These are phyloP conservation scores for Argynnis bischoffii DNA, from an alignment of 2,888 invertebrate species.

Conservation along the genomic window DNA sequence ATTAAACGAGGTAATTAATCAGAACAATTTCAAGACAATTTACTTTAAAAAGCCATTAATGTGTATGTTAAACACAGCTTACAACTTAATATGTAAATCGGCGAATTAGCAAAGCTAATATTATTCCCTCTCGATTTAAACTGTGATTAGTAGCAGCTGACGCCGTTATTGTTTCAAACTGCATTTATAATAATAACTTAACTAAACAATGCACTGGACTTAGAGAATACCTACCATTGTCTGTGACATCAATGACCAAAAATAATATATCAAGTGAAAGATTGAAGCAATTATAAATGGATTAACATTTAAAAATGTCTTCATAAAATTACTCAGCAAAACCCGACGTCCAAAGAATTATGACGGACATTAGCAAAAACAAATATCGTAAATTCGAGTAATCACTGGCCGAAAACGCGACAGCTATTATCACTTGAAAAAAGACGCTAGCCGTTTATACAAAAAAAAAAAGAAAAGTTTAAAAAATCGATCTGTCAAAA, in stretches of 20 bases:
- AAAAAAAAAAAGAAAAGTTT: constrained; percentile 59
- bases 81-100: constrained; percentile 42
- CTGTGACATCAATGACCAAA: not conserved
- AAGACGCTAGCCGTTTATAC: constrained; percentile 45
- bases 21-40: constrained; percentile 11
- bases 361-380: constrained; percentile 63
- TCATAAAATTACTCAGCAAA: constrained; percentile 40
- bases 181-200: constrained; percentile 42
- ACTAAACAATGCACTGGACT: constrained; percentile 18
- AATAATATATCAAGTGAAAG: not conserved
- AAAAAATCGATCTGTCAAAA: constrained; percentile 79
- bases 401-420: constrained; percentile 68
- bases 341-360: constrained; percentile 39
- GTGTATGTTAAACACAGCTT: constrained; percentile 33
- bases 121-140: constrained; percentile 44
- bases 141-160: constrained; percentile 48
- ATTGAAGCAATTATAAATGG: constrained; percentile 34
- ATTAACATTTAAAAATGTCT: constrained; percentile 39
- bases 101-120: constrained; percentile 47
- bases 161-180: constrained; percentile 45
- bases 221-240: not conserved
- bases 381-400: constrained; percentile 68
- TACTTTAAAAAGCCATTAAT: constrained; percentile 27
- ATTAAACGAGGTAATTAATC: not conserved
- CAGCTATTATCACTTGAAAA: constrained; percentile 64